phyloP scores from a whole-genome alignment of 2,113 vertebrate genomes.

The Centrocercus urophasianus region DNA sequence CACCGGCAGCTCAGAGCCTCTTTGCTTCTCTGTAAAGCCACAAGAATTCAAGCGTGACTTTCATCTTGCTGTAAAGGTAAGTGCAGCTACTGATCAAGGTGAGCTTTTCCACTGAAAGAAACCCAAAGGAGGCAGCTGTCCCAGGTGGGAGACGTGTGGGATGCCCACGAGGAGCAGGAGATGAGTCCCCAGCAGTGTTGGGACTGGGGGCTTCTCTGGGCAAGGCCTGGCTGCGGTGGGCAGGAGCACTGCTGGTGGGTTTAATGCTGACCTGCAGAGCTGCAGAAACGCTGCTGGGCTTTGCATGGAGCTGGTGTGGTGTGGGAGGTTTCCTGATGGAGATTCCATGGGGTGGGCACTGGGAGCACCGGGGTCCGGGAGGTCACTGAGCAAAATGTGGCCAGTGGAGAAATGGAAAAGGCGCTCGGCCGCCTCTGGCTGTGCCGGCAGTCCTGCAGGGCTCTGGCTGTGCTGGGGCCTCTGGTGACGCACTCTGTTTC shows the following conservation, averaged over 20 bases:
- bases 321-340: neutral
- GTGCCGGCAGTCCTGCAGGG: neutral
- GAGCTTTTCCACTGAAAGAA: neutral
- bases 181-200: neutral
- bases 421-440: neutral
- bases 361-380: neutral
- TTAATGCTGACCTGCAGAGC: neutral
- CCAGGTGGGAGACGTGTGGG: neutral
- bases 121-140: neutral
- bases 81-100: neutral
- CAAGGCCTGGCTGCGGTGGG: conserved; percentile 21
- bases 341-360: neutral
- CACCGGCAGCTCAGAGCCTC: neutral
- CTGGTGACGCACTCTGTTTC: neutral
- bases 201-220: neutral
- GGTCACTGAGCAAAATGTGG: neutral
- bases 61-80: conserved; percentile 5
- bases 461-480: neutral
- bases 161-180: neutral
- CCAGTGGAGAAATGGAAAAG: neutral
- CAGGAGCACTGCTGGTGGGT: neutral
- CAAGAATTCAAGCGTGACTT: neutral
- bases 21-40: neutral
- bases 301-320: neutral
- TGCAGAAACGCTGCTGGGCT: rapidly evolving